Percentiles rank a stretch among this genome's conserved stretches.
Conservation (phyloP, 2,113 vertebrate genomes). For the Catharus bicknelli region DNA sequence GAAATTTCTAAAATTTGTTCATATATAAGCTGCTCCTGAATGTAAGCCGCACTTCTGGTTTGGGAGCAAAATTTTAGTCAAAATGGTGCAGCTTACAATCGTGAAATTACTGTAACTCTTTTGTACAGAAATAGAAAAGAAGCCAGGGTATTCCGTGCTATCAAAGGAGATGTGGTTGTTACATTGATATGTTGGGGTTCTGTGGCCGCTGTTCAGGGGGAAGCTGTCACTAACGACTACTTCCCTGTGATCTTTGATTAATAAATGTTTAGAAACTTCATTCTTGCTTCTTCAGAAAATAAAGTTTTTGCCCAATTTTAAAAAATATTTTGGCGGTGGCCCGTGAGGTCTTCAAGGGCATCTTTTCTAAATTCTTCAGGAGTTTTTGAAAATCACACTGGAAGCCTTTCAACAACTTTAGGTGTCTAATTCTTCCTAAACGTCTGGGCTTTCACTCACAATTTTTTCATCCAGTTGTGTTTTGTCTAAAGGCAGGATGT, state of each 20-base stretch:
- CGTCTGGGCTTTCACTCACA: background rate
- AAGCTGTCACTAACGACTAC: slow-evolving; percentile 68
- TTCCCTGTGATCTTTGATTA: slow-evolving; percentile 75
- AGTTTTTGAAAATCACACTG: background rate
- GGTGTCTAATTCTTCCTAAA: background rate
- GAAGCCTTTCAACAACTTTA: background rate
- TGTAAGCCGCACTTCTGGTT: no score
- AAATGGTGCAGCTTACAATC: no score
- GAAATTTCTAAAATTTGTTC: no score
- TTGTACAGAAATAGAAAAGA: slow-evolving; percentile 63
- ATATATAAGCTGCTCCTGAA: no score
- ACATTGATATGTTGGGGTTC: slow-evolving; percentile 45
- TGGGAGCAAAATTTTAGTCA: no score
- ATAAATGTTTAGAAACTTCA: background rate
- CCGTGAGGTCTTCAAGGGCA: background rate
- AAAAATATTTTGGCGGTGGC: background rate
- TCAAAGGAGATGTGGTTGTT: slow-evolving; percentile 34
- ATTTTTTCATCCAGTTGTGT: background rate
- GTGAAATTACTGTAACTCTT: background rate
- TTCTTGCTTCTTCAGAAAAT: background rate
- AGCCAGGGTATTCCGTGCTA: slow-evolving; percentile 62
- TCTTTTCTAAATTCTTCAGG: background rate
- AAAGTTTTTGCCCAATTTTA: background rate
- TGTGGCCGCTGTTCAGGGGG: slow-evolving; percentile 50
- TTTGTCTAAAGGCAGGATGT: background rate